These are phyloP conservation scores for Salvelinus alpinus DNA, from an alignment of 2,113 vertebrate species.

Conservation along the genomic window DNA sequence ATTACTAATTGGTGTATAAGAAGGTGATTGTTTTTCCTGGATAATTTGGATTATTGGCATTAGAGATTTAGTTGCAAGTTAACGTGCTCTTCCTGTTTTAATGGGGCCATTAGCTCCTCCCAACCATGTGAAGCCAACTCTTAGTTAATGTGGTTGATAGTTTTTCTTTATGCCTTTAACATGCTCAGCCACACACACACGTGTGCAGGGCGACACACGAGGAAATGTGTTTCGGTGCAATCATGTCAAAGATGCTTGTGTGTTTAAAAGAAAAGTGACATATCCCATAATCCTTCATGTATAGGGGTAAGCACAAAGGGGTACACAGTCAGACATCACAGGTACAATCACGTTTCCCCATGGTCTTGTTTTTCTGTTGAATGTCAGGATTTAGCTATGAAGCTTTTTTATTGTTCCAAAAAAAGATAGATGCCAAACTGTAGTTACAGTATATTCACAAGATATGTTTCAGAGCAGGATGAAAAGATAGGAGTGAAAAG, in stretches of 20 bases:
- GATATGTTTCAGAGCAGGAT: not conserved
- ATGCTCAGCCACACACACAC: not conserved
- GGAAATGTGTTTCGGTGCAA: constrained; percentile 13
- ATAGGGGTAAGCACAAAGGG: not conserved
- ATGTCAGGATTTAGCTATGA: not conserved
- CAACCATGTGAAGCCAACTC: constrained; percentile 18
- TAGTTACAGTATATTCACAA: not conserved
- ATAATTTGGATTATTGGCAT: constrained; percentile 55
- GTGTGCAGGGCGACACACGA: not conserved
- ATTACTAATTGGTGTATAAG: constrained; percentile 65
- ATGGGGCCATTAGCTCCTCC: constrained; percentile 42
- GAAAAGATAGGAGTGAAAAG: constrained; percentile 14
- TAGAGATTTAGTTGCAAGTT: constrained; percentile 49
- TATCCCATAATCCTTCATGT: not conserved
- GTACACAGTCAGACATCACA: not conserved
- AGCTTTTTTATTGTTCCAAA: not conserved
- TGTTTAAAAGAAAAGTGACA: not conserved
- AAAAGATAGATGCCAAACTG: not conserved
- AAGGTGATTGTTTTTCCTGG: constrained; percentile 60
- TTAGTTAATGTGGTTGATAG: constrained; percentile 13
- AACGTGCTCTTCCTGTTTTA: constrained; percentile 45
- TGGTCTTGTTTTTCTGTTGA: not conserved
- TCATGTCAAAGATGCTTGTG: not conserved
- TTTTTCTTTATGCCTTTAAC: not conserved
- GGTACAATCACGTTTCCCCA: not conserved